Conservation (phyloP, 2,797 vertebrate genomes). For the Lacerta viridis region DNA sequence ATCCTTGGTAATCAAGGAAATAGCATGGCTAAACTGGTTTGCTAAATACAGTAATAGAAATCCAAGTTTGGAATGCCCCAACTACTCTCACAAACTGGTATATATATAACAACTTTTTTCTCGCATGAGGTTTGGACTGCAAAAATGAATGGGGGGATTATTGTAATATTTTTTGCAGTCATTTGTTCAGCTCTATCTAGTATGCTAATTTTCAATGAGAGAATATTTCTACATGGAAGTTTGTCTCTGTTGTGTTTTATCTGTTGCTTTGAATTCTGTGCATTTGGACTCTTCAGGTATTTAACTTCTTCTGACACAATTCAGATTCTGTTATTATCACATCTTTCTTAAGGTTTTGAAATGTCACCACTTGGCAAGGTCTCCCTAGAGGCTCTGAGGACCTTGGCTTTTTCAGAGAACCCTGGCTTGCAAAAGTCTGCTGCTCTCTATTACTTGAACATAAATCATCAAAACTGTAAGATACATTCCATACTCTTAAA, state of each 20-base stretch:
- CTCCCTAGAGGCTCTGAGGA: conserved; percentile 77
- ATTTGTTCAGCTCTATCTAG: background rate
- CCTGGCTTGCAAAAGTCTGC: conserved; percentile 82
- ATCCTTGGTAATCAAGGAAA: no score
- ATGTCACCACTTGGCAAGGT: conserved; percentile 74
- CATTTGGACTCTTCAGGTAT: conserved; percentile 37
- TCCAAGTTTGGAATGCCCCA: no score
- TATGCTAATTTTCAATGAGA: background rate
- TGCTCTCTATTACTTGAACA: conserved; percentile 82
- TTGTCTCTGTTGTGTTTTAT: background rate
- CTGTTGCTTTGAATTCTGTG: conserved; percentile 14
- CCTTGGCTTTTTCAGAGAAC: conserved; percentile 82
- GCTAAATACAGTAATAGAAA: no score
- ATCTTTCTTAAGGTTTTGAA: conserved; percentile 76
- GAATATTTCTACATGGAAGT: background rate
- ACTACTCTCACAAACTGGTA: no score
- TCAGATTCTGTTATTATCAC: conserved; percentile 47
- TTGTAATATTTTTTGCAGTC: background rate
- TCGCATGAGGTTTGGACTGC: background rate
- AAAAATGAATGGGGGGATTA: background rate
- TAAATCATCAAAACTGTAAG: conserved; percentile 83
- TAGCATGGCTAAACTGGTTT: no score
- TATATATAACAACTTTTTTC: no score
- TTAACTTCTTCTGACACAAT: conserved; percentile 29
- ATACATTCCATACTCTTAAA: background rate